Base-by-base conservation (phyloP, 2,113 vertebrate species). In the Xyliphius kryptos region DNA sequence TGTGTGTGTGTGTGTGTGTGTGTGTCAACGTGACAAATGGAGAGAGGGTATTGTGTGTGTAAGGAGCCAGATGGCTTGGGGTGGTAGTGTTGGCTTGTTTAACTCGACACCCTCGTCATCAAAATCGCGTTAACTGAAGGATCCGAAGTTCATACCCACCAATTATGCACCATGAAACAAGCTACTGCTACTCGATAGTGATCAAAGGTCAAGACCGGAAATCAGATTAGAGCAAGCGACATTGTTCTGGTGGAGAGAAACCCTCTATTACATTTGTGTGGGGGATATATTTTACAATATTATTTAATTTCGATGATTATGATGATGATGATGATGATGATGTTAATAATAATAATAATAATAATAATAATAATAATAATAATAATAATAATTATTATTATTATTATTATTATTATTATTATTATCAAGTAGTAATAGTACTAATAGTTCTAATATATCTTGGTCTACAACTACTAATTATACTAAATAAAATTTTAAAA, bases 21-120 rank as follows among this genome's bases (percentile, higher is more conserved):
- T 47, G 64, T 63, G 67, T 56, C 56, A 17, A 71, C 20, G 56
- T 53, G 56, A 40, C 67, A 43, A 37, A 36, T 21, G 12, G 59
- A 65, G 15, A 22, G 61, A 47, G 53, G 21, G 53, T 55, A 16
- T 55, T 40, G 57, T 26, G 47, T 37, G 12, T 13, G n/a, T 26
- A 41, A 26, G 37, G 14, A 43, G 58, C 61, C 73, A 75, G 73
- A 75, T 75, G 73, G 73, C 54, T 43, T 20, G 21, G 56, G 59
- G 40, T 17, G 59, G 47, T 38, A 46, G 59, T 13, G 59, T 49
- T 26, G 61, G 47, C 65, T 55, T 68, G 55, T 64, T 71, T 67
- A 68, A 71, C 36, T 71, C 60, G 44, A 61, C 61, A 58, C 61
- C 55, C 62, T 54, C 44, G 63, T 40, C 53, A 54, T 55, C 59